Percentiles rank a stretch among this genome's conserved stretches.
Conservation (phyloP, 2,797 vertebrate species). For the Bovichtus diacanthus region DNA sequence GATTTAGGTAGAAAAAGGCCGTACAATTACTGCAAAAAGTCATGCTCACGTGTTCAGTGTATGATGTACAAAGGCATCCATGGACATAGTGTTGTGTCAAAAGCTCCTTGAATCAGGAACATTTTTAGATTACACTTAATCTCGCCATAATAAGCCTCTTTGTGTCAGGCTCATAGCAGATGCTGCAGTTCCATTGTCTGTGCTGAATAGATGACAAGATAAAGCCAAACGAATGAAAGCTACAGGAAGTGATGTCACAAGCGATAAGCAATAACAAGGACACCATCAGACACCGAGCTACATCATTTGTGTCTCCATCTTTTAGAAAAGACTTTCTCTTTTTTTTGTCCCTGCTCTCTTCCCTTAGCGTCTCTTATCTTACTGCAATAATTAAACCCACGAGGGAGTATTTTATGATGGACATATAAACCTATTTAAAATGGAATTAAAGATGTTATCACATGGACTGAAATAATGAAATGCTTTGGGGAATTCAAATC, state of each 20-base stretch:
- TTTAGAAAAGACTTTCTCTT: conserved; percentile 73
- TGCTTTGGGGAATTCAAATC: conserved; percentile 79
- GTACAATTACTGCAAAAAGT: background rate
- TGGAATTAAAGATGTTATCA: conserved; percentile 87
- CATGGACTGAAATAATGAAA: conserved; percentile 79
- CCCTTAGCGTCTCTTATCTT: conserved; percentile 76
- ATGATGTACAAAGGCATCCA: background rate
- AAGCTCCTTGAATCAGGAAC: conserved; percentile 54
- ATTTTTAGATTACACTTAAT: conserved; percentile 71
- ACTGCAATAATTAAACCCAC: conserved; percentile 83
- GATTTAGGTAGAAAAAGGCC: too few relatives aligned
- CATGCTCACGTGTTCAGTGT: background rate
- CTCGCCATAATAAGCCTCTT: conserved; percentile 64
- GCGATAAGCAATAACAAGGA: conserved; percentile 79
- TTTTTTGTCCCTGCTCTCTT: conserved; percentile 75
- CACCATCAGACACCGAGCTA: conserved; percentile 71
- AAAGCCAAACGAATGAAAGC: conserved; percentile 67
- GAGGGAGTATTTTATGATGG: conserved; percentile 83
- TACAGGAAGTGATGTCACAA: conserved; percentile 81
- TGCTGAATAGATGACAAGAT: conserved; percentile 79
- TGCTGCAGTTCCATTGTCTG: conserved; percentile 70
- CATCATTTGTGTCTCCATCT: conserved; percentile 74
- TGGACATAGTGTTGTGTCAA: conserved; percentile 33
- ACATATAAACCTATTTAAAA: conserved; percentile 87
- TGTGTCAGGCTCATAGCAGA: conserved; percentile 66